A percentile compares a stretch with the other conserved stretches of the same genome.
Conservation (phyloP, 2,113 vertebrate genomes). For the Eublepharis macularius region DNA sequence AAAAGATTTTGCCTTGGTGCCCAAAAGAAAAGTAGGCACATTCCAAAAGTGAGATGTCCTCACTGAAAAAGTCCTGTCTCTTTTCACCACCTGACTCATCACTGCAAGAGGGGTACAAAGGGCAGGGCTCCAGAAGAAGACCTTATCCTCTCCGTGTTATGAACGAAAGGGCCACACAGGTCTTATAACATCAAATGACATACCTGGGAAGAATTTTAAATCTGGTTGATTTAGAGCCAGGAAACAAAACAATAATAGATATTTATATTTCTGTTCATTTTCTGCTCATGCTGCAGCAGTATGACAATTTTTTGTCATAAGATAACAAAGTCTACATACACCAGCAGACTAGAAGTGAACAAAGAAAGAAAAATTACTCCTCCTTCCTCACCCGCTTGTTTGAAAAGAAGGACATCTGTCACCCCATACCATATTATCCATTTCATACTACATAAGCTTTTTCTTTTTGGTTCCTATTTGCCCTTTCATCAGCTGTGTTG, state of each 20-base stretch:
- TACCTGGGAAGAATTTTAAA: slow-evolving; percentile 46
- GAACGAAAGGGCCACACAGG: slow-evolving; percentile 27
- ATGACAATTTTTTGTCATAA: slow-evolving; percentile 52
- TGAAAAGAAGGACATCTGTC: slow-evolving; percentile 61
- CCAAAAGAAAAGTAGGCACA: no score
- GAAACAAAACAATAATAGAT: slow-evolving; percentile 49
- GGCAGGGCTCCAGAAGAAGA: no score
- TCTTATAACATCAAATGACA: neutral
- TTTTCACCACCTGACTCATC: no score
- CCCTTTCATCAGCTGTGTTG: slow-evolving; percentile 62
- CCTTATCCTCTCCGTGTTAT: neutral
- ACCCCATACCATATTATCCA: slow-evolving; percentile 50
- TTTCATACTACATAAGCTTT: slow-evolving; percentile 55
- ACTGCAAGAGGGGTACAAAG: no score
- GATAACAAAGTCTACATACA: slow-evolving; percentile 45
- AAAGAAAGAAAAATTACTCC: slow-evolving; percentile 45
- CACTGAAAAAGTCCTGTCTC: no score
- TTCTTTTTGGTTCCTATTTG: slow-evolving; percentile 54
- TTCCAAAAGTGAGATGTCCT: no score
- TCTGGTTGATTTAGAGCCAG: slow-evolving; percentile 47
- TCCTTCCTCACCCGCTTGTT: slow-evolving; percentile 35
- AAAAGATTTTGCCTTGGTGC: no score
- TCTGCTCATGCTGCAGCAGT: slow-evolving; percentile 28
- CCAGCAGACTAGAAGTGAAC: slow-evolving; percentile 34
- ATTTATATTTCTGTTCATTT: slow-evolving; percentile 50